phyloP scores from a whole-genome alignment of 2,113 vertebrate species.

The Ascaphus truei region DNA sequence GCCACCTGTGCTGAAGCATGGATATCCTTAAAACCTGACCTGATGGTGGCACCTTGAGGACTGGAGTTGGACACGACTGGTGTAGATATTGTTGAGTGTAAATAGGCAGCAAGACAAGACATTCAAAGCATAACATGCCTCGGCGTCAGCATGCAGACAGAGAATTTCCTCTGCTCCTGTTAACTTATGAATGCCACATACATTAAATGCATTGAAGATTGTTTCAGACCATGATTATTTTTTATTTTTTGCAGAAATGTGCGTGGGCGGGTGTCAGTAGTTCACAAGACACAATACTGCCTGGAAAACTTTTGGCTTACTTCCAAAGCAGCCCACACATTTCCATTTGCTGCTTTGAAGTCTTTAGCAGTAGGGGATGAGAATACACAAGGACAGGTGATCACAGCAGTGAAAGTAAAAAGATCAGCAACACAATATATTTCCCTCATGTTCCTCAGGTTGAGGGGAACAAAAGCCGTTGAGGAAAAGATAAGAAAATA shows the following conservation, averaged over 20 bases:
- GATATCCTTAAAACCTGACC: no score
- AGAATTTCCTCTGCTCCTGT: neutral
- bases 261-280: conserved; percentile 51
- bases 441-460: no score
- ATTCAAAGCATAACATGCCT: neutral
- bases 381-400: conserved; percentile 13
- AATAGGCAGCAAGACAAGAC: neutral
- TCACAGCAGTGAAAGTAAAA: conserved; percentile 29
- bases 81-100: neutral
- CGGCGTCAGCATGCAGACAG: neutral
- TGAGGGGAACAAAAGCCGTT: no score
- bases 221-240: conserved; percentile 12
- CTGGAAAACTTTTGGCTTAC: conserved; percentile 42
- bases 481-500: no score
- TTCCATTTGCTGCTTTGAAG: conserved; percentile 46
- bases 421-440: no score
- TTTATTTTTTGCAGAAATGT: conserved; percentile 36
- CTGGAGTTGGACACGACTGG: no score
- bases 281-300: conserved; percentile 50
- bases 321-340: conserved; percentile 43
- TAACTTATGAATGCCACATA: conserved; percentile 8
- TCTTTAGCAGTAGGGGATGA: conserved; percentile 20
- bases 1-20: no score
- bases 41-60: no score
- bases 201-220: conserved; percentile 4